These are phyloP conservation scores for Scaptomyza tumidula DNA, from an alignment of 2,888 invertebrate species.

Conservation along the genomic window DNA sequence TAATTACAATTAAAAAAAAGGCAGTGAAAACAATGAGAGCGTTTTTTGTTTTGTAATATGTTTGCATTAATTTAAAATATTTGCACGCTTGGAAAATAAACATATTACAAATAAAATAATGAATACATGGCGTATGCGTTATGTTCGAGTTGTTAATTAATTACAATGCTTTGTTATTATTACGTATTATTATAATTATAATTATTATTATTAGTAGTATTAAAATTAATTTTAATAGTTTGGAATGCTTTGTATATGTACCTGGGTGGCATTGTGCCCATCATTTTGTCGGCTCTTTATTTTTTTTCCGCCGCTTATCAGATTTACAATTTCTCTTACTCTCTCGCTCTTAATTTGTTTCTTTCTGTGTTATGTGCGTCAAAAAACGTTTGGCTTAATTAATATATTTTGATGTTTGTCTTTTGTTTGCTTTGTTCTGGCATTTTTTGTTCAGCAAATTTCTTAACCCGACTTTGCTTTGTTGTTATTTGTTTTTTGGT, in stretches of 20 bases:
- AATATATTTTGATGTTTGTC: conserved; percentile 51
- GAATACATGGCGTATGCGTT: conserved; percentile 68
- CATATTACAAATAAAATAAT: conserved; percentile 28
- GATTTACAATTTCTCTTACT: conserved; percentile 44
- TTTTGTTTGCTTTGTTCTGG: conserved; percentile 49
- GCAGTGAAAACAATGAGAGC: conserved; percentile 31
- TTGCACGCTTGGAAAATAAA: conserved; percentile 49
- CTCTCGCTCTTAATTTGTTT: conserved; percentile 30
- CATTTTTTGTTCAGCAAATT: conserved; percentile 59
- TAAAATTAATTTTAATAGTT: conserved; percentile 63
- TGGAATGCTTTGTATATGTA: conserved; percentile 78
- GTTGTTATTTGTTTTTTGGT: conserved; percentile 77
- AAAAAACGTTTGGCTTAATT: conserved; percentile 60
- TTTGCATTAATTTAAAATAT: conserved; percentile 62
- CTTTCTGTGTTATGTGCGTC: conserved; percentile 38
- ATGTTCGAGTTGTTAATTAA: conserved; percentile 62
- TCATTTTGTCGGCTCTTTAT: conserved; percentile 83
- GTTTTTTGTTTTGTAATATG: conserved; percentile 32
- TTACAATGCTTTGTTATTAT: conserved; percentile 48
- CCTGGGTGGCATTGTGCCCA: conserved; percentile 85
- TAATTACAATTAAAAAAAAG: conserved; percentile 16
- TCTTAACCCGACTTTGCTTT: conserved; percentile 51
- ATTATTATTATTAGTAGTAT: conserved; percentile 27
- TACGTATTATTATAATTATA: not conserved
- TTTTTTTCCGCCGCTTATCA: conserved; percentile 46